Evolutionary conservation across 2,888 invertebrate genomes (phyloP).

Genomic region (Trichacis sp.): DNA sequence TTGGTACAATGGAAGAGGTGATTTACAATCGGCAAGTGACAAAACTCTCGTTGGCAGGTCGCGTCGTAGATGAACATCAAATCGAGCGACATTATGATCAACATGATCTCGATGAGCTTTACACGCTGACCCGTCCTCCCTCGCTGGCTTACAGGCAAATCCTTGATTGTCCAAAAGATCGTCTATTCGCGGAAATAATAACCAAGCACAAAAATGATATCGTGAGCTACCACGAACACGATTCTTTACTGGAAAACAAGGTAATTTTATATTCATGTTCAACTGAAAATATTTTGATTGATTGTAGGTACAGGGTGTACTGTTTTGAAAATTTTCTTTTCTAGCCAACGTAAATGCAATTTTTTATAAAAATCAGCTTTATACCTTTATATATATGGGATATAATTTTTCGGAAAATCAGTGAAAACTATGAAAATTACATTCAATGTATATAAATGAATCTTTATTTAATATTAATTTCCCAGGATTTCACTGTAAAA

Average conservation of each 20-base stretch:
- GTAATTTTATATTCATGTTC: conserved; percentile 27
- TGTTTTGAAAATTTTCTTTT: too few relatives aligned
- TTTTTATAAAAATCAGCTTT: too few relatives aligned
- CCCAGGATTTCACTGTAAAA: too few relatives aligned
- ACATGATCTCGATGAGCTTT: conserved; percentile 90
- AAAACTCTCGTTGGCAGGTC: conserved; percentile 93
- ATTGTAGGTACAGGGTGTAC: too few relatives aligned
- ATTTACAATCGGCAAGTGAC: conserved; percentile 97
- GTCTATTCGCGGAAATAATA: conserved; percentile 88
- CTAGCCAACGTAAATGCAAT: too few relatives aligned
- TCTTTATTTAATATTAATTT: too few relatives aligned
- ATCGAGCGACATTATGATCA: conserved; percentile 98
- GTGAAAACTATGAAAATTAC: too few relatives aligned
- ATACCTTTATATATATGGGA: too few relatives aligned
- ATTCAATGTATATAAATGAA: too few relatives aligned
- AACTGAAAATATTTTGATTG: too few relatives aligned
- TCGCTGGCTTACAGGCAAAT: conserved; percentile 74
- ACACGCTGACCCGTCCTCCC: conserved; percentile 84
- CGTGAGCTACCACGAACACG: conserved; percentile 92
- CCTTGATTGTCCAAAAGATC: conserved; percentile 86
- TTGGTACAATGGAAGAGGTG: conserved; percentile 98
- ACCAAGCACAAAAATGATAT: conserved; percentile 77
- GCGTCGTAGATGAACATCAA: conserved; percentile 98
- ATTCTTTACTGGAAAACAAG: conserved; percentile 90
- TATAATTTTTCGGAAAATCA: too few relatives aligned